Evolutionary conservation across 2,888 invertebrate genomes (phyloP).

Genomic region (Amphipyra tragopoginis): DNA sequence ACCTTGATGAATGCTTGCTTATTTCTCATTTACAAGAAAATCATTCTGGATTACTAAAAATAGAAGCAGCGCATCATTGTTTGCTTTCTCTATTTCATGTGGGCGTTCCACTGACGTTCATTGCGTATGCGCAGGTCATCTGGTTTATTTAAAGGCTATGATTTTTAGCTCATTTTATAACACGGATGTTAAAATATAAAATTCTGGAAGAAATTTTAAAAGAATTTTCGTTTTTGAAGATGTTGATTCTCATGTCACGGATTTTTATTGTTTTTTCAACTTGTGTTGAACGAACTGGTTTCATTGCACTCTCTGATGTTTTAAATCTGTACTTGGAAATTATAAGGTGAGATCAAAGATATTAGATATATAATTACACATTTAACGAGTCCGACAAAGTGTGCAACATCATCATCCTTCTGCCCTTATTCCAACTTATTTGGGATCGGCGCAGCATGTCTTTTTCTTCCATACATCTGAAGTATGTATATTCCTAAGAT

Average conservation of each 20-base stretch:
- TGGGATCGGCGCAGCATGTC: too few species aligned
- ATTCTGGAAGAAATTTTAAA: conserved; percentile 20
- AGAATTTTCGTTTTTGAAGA: conserved; percentile 6
- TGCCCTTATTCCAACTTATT: too few species aligned
- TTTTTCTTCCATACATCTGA: too few species aligned
- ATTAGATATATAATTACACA: conserved; percentile 2
- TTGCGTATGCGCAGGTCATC: conserved; percentile 61
- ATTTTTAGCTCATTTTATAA: conserved; percentile 54
- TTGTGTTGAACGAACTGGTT: conserved; percentile 23
- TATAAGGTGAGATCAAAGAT: conserved; percentile 40
- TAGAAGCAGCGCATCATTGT: conserved; percentile 62
- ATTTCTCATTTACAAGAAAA: conserved; percentile 24
- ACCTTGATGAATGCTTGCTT: neutral
- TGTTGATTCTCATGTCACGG: conserved; percentile 1
- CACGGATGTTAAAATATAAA: conserved; percentile 37
- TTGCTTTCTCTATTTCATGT: conserved; percentile 63
- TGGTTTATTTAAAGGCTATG: conserved; percentile 65
- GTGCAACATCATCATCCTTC: too few species aligned
- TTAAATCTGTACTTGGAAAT: conserved; percentile 24
- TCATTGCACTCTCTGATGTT: conserved; percentile 32
- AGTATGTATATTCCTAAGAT: neutral
- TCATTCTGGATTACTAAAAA: conserved; percentile 42
- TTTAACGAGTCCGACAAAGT: conserved; percentile 2
- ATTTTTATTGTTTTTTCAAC: conserved; percentile 6
- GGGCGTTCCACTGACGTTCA: conserved; percentile 66